A percentile compares a stretch with the other conserved stretches of the same genome.
Evolutionary conservation across 2,888 invertebrate species (phyloP).

Genomic region (Chelonus formosanus): DNA sequence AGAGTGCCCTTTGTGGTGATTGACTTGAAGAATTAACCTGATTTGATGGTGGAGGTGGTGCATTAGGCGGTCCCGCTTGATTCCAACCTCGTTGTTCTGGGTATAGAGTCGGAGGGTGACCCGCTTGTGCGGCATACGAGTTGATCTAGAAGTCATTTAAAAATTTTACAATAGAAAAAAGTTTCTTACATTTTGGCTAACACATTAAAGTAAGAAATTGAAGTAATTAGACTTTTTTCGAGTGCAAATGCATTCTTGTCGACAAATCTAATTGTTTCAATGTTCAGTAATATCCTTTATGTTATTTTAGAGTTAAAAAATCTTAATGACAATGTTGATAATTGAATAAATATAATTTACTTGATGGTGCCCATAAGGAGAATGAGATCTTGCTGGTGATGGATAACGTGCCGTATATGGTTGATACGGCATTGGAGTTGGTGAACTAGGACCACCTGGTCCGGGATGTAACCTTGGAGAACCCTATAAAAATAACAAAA

Average conservation of each 20-base stretch:
- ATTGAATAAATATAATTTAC: conserved; percentile 40
- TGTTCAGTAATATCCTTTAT: background rate
- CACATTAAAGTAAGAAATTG: conserved; percentile 8
- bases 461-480: conserved; percentile 62
- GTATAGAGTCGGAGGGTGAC: conserved; percentile 60
- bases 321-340: no score
- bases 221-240: conserved; percentile 3
- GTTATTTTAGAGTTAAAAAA: no score
- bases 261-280: background rate
- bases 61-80: conserved; percentile 60
- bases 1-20: conserved; percentile 62
- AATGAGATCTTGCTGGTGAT: conserved; percentile 61
- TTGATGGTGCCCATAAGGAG: conserved; percentile 63
- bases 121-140: conserved; percentile 58
- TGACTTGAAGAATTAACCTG: conserved; percentile 60
- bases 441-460: conserved; percentile 62
- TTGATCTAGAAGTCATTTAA: conserved; percentile 52
- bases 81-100: conserved; percentile 62
- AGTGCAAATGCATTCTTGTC: background rate
- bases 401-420: conserved; percentile 64
- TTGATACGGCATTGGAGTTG: conserved; percentile 63
- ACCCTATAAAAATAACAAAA: conserved; percentile 47
- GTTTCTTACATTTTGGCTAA: background rate
- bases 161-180: conserved; percentile 16
- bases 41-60: conserved; percentile 58